Evolutionary conservation across 2,888 invertebrate genomes (phyloP), one percentile per base, ranked within the genome.

Genomic region (Orchesella flavescens): DNA sequence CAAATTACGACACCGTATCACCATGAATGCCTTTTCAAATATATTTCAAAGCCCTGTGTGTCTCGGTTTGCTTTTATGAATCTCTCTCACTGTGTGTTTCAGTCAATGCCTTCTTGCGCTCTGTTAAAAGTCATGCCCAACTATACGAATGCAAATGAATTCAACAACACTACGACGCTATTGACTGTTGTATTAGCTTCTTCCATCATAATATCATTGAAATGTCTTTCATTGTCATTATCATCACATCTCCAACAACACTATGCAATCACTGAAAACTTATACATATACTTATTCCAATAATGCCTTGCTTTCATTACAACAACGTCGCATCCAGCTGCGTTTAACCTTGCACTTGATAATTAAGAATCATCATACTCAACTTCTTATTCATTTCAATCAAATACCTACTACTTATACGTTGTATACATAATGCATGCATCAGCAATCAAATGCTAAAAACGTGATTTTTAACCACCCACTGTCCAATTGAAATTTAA

Each of bases 281-380:
- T 66, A 23, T 23, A n/a, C 66, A 44, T 44, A 12, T 5, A 61
- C 10, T 43, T n/a, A n/a, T n/a, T n/a, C n/a, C n/a, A n/a, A n/a
- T n/a, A 34, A 34, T 34, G 34, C 34, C 34, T 34, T 34, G 34
- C 34, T 34, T 34, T 34, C 34, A 34, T 34, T 34, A 2, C 34
- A 34, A 2, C 34, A 34, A 63, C 2, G 19, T 59, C 34, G 13
- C 34, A 24, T 75, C 81, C 74, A 75, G 75, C 81, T 82, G 81
- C 10, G 81, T 55, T 75, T 82, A 82, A 82, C 81, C 81, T 82
- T 82, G 81, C 81, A 75, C 81, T 82, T 82, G 81, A 82, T 82
- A 82, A 82, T 82, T 82, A 82, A 82, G 21, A 68, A 75, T 82
- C 81, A 82, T 82, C 75, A 75, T 71, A 55, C 43, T 59, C 55